phyloP scores from a whole-genome alignment of 2,113 vertebrate species.

The Ceyx cyanopectus region DNA sequence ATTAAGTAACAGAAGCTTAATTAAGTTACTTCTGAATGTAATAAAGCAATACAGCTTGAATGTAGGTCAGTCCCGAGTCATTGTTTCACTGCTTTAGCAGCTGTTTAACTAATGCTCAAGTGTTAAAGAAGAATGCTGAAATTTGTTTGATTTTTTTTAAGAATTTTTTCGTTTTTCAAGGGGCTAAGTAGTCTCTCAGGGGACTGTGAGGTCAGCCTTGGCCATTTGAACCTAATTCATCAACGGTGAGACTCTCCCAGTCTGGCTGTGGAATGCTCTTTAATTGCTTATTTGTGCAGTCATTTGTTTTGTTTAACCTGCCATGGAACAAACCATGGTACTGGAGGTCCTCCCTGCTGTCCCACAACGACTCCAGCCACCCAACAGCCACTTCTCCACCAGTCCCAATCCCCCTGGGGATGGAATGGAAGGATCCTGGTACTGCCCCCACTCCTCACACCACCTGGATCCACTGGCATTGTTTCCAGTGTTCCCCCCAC shows the following conservation, averaged over 20 bases:
- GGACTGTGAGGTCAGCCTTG: constrained; percentile 26
- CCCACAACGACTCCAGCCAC: neutral
- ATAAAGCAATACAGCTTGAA: constrained; percentile 31
- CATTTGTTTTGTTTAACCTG: constrained; percentile 63
- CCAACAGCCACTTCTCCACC: neutral
- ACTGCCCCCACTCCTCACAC: fast-evolving
- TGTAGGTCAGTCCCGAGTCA: constrained; percentile 53
- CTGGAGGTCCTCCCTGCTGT: constrained; percentile 1
- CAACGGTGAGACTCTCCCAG: neutral
- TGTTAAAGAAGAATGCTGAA: constrained; percentile 42
- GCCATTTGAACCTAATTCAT: constrained; percentile 69
- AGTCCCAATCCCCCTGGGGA: fast-evolving
- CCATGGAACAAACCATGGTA: neutral
- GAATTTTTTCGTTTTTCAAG: neutral
- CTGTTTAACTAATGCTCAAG: constrained; percentile 40
- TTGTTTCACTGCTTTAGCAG: constrained; percentile 38
- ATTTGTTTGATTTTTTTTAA: neutral
- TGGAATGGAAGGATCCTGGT: fast-evolving
- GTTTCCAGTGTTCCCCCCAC: fast-evolving
- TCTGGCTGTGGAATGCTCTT: constrained; percentile 26
- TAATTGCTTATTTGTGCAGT: constrained; percentile 64
- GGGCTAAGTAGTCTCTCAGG: constrained; percentile 44
- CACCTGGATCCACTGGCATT: fast-evolving
- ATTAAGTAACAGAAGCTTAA: constrained; percentile 62
- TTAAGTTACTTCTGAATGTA: constrained; percentile 55